Conservation (phyloP, 2,888 invertebrate genomes). For the Clepsis dumicolana region DNA sequence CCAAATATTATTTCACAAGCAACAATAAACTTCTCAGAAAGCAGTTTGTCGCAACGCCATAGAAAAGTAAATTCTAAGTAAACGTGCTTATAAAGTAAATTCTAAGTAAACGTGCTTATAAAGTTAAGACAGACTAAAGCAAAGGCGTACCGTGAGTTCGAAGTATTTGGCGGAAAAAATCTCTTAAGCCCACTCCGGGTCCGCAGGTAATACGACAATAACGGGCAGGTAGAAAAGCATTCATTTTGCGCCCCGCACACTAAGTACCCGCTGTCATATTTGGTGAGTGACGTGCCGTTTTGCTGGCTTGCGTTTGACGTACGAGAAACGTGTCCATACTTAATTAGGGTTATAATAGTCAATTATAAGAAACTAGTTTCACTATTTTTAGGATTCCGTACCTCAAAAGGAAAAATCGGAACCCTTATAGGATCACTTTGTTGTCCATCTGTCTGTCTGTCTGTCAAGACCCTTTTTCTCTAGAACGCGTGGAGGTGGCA, state of each 20-base stretch:
- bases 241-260: conserved; percentile 21
- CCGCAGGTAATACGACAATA: conserved; percentile 28
- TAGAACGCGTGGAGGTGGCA: no score
- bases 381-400: no score
- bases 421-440: no score
- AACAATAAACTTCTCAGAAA: conserved; percentile 3
- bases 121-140: conserved; percentile 24
- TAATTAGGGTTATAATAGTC: no score
- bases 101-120: conserved; percentile 15
- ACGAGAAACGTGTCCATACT: neutral
- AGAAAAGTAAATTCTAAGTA: conserved; percentile 22
- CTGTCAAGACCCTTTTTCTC: no score
- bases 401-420: no score
- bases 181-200: conserved; percentile 23
- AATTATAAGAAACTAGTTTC: no score
- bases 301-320: neutral
- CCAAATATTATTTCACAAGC: neutral
- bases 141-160: neutral
- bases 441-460: no score
- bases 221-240: conserved; percentile 34
- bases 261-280: conserved; percentile 16
- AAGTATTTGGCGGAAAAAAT: conserved; percentile 23
- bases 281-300: conserved; percentile 15
- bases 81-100: conserved; percentile 8
- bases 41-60: neutral